phyloP scores from a whole-genome alignment of 2,113 vertebrate genomes.

The Anarhynchus alexandrinus region DNA sequence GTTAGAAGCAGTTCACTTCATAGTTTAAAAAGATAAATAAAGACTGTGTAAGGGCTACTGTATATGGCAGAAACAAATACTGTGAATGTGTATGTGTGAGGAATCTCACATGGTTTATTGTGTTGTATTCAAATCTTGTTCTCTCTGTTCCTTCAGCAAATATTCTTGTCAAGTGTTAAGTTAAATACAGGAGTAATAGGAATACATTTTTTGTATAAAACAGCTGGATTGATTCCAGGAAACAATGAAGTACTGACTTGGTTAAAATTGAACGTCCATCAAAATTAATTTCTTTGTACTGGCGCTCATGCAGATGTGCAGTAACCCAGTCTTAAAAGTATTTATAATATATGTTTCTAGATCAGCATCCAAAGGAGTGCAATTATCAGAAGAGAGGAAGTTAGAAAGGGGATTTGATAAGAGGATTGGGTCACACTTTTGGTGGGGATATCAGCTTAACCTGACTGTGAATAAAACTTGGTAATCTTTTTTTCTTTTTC shows the following conservation, averaged over 20 bases:
- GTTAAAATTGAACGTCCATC: background rate
- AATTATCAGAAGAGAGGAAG: background rate
- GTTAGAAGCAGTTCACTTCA: background rate
- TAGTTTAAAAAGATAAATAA: background rate
- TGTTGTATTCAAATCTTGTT: background rate
- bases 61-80: background rate
- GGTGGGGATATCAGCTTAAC: background rate
- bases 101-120: background rate
- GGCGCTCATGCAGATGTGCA: accelerated
- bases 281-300: background rate
- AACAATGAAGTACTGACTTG: background rate
- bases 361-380: background rate
- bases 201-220: background rate
- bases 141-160: background rate
- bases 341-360: background rate
- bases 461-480: background rate
- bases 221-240: background rate
- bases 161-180: background rate
- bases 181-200: background rate
- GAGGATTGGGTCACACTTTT: background rate
- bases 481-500: no score
- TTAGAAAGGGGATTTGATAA: background rate
- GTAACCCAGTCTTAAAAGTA: background rate
- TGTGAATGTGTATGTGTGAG: background rate
- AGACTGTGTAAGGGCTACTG: background rate